Base-by-base conservation (phyloP, 2,113 vertebrate species). In the Suncus etruscus region DNA sequence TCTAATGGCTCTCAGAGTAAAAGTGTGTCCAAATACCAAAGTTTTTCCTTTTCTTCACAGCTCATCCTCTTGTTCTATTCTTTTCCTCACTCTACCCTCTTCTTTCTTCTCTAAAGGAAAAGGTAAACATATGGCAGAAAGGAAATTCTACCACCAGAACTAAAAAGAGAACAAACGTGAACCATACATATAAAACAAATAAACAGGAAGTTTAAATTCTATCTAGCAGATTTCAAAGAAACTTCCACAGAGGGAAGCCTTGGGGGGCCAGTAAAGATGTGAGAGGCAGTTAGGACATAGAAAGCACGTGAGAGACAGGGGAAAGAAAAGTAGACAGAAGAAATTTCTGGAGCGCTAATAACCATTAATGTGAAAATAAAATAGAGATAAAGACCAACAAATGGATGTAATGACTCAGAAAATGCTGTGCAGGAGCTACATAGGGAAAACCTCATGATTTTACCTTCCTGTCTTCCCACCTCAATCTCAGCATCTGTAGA, bases 271-370 rank as follows among this genome's bases (percentile, higher is more conserved):
- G 22, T 70, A 20, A 68, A 83, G 58, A 50, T 25, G 12, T 20
- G 29, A 18, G 10, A 83, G 32, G 70, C 66, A 94, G 4, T 8
- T 74, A 66, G 83, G 54, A 69, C 54, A 1, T 10, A 16, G 50
- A 18, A 31, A 3, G 18, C 58, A 54, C 14, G 54, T 14, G 58
- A 86, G 94, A 68, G 58, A 54, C 25, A 89, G 81, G 45, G 82
- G 3, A 7, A 29, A 66, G 18, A 6, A 73, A n/a, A 83, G 0
- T 24, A 63, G 8, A 29, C n/a, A 87, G 25, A 76, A 32, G 1
- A 92, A 91, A 54, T 84, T 89, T 78, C n/a, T 85, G 80, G 78
- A 94, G 77, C 76, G 72, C 74, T 48, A 50, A 69, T 8, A 88
- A 68, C 39, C 70, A 74, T 75, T 25, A 88, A 92, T 39, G 22